These are phyloP conservation scores for Meteorus colon DNA, from an alignment of 2,888 invertebrate genomes.

Conservation along the genomic window DNA sequence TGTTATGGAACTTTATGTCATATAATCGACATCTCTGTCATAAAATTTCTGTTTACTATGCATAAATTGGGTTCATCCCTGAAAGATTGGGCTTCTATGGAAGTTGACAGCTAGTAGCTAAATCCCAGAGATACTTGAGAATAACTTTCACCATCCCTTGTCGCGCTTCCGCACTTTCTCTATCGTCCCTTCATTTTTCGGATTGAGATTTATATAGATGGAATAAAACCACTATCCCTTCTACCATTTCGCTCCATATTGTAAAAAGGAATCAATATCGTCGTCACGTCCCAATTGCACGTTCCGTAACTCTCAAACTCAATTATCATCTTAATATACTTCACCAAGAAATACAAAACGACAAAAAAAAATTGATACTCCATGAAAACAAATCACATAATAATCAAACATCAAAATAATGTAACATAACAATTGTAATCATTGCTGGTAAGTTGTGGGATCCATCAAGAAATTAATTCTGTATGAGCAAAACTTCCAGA, in stretches of 20 bases:
- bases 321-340: not conserved
- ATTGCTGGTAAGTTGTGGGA: no score
- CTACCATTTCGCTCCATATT: not conserved
- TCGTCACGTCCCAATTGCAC: constrained; percentile 4
- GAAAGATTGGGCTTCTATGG: not conserved
- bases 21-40: not conserved
- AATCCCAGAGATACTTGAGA: not conserved
- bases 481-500: not conserved
- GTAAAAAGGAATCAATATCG: constrained; percentile 1
- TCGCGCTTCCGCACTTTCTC: not conserved
- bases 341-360: no score
- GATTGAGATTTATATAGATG: constrained; percentile 6
- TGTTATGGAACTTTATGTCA: not conserved
- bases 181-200: not conserved
- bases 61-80: constrained; percentile 7
- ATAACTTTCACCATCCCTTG: constrained; percentile 3
- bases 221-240: not conserved
- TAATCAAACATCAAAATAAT: not conserved
- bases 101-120: constrained; percentile 7
- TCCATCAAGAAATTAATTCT: no score
- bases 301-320: not conserved
- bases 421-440: not conserved
- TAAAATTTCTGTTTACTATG: not conserved
- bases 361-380: not conserved
- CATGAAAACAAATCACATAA: not conserved